A percentile compares a stretch with the other conserved stretches of the same genome.
Conservation (phyloP, 2,888 invertebrate species). For the Idaea dimidiata region DNA sequence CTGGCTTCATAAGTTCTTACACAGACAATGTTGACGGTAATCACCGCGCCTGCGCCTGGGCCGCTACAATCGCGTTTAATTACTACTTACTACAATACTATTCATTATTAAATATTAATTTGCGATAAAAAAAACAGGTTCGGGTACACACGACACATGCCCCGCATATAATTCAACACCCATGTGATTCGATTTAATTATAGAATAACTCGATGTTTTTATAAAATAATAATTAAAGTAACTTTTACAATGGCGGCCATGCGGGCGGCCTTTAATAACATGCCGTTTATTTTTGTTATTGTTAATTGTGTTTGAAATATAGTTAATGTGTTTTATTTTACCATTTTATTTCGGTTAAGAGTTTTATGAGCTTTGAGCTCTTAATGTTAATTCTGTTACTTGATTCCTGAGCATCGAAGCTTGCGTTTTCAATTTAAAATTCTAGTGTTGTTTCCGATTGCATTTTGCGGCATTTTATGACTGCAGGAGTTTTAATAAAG, state of each 20-base stretch:
- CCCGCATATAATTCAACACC: constrained; percentile 39
- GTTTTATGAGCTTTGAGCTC: not conserved
- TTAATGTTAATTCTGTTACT: not conserved
- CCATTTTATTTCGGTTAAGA: constrained; percentile 19
- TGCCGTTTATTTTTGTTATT: not conserved
- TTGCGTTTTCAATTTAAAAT: constrained; percentile 13
- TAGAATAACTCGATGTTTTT: constrained; percentile 36
- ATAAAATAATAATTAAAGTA: constrained; percentile 29
- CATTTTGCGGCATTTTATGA: not conserved
- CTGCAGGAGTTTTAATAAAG: not conserved
- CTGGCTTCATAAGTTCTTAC: constrained; percentile 15
- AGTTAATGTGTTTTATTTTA: constrained; percentile 19
- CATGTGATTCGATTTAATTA: constrained; percentile 45
- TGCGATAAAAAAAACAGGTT: constrained; percentile 71
- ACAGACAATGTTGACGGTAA: constrained; percentile 61
- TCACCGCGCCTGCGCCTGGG: constrained; percentile 41
- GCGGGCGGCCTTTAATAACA: constrained; percentile 5
- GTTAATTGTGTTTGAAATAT: constrained; percentile 2
- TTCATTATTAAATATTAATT: constrained; percentile 75
- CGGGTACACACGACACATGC: constrained; percentile 38
- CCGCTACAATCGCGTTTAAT: constrained; percentile 74
- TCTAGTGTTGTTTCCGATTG: not conserved
- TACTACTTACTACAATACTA: constrained; percentile 73
- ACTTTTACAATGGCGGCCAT: constrained; percentile 11
- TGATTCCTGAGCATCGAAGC: not conserved